phyloP scores from a whole-genome alignment of 2,888 invertebrate genomes.

The Clunio marinus region DNA sequence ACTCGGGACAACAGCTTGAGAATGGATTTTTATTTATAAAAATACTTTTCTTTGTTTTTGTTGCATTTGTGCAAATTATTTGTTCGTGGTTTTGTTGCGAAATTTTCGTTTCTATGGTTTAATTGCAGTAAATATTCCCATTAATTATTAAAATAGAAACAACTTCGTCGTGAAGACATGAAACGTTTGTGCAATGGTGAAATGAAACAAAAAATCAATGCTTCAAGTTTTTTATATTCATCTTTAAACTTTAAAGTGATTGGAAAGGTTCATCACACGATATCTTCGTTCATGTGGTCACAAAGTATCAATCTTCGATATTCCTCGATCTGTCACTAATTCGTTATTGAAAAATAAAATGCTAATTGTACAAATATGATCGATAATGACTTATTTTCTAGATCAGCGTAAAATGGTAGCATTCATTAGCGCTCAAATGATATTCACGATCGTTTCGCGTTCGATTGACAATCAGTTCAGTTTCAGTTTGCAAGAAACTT shows the following conservation, averaged over 20 bases:
- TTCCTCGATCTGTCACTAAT: background rate
- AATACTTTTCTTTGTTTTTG: background rate
- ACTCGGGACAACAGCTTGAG: background rate
- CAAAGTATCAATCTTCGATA: background rate
- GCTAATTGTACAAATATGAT: background rate
- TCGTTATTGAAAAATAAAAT: background rate
- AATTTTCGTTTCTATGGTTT: constrained; percentile 6
- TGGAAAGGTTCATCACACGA: constrained; percentile 8
- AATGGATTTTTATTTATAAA: background rate
- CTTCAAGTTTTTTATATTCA: no score
- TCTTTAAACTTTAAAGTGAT: background rate
- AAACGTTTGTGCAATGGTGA: background rate
- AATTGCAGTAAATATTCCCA: constrained; percentile 22
- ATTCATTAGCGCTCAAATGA: constrained; percentile 33
- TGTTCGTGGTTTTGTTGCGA: background rate
- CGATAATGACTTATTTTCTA: background rate
- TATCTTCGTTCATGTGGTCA: background rate
- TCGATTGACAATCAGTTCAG: no score
- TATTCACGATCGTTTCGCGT: constrained; percentile 24
- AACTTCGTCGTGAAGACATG: background rate
- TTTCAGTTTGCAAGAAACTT: background rate
- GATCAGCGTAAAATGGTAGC: constrained; percentile 1
- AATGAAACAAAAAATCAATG: background rate
- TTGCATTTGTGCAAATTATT: background rate
- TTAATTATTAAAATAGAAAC: constrained; percentile 18